Evolutionary conservation across 1,140 invertebrate species (phyloP).

Genomic region (Zaprionus ornatus): DNA sequence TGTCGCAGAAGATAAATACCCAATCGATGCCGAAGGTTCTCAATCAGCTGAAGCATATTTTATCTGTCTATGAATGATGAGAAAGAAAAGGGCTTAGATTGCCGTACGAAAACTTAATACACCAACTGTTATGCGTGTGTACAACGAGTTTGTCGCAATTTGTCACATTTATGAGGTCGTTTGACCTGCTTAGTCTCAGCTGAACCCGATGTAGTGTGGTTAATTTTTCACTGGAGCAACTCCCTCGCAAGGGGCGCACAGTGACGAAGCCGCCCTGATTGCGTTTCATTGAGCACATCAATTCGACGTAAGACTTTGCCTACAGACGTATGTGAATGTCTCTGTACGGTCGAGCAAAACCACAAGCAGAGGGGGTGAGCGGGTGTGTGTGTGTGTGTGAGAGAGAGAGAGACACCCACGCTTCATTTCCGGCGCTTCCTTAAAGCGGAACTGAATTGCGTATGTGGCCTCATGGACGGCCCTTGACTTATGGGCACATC

Average conservation of each 20-base stretch:
- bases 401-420: slow-evolving; percentile 27
- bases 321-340: not conserved
- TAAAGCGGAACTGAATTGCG: slow-evolving; percentile 53
- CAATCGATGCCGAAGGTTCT: not conserved
- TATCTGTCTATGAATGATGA: not conserved
- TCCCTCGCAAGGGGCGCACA: slow-evolving; percentile 29
- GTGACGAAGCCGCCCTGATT: slow-evolving; percentile 37
- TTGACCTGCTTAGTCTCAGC: slow-evolving; percentile 14
- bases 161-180: slow-evolving; percentile 60
- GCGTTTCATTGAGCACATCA: slow-evolving; percentile 59
- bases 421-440: slow-evolving; percentile 51
- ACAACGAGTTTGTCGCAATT: slow-evolving; percentile 33
- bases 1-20: not conserved
- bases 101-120: slow-evolving; percentile 9
- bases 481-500: slow-evolving; percentile 33
- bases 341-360: slow-evolving; percentile 20
- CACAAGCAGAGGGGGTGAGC: not conserved
- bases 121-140: not conserved
- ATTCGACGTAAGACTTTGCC: slow-evolving; percentile 46
- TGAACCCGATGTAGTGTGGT: slow-evolving; percentile 45
- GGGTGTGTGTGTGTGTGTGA: not conserved
- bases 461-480: slow-evolving; percentile 34
- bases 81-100: not conserved
- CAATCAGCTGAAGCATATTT: not conserved
- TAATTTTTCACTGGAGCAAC: slow-evolving; percentile 52